A percentile compares a stretch with the other conserved stretches of the same genome.
These are phyloP conservation scores for Ethmia dodecea DNA, from an alignment of 2,888 invertebrate genomes.

Conservation along the genomic window DNA sequence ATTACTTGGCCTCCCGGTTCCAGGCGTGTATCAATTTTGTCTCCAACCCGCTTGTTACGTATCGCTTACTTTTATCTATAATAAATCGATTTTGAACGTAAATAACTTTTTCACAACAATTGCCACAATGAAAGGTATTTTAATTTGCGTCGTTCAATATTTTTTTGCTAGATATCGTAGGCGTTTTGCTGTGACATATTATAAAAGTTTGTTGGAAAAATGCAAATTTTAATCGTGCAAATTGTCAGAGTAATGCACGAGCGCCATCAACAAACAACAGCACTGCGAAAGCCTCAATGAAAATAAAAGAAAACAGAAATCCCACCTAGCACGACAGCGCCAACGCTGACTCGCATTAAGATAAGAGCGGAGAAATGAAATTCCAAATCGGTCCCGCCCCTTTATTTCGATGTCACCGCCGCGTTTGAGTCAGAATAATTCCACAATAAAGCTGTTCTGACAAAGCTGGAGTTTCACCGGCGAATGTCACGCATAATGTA, in stretches of 20 bases:
- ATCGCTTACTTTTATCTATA: too few species aligned
- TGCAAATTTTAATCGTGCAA: constrained; percentile 15
- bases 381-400: constrained; percentile 40
- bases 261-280: constrained; percentile 13
- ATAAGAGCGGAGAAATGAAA: constrained; percentile 47
- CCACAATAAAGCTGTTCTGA: constrained; percentile 43
- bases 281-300: constrained; percentile 7
- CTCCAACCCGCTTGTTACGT: too few species aligned
- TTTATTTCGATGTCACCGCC: constrained; percentile 42
- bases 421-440: constrained; percentile 36
- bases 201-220: constrained; percentile 11
- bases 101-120: too few species aligned
- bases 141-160: neutral
- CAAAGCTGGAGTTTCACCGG: constrained; percentile 35
- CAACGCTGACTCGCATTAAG: constrained; percentile 41
- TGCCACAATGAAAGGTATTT: too few species aligned
- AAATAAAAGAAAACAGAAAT: constrained; percentile 32
- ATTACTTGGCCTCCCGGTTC: constrained; percentile 46
- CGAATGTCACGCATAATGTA: constrained; percentile 51
- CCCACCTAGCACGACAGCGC: constrained; percentile 29
- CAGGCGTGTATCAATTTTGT: constrained; percentile 49
- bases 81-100: too few species aligned
- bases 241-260: constrained; percentile 13
- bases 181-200: constrained; percentile 11
- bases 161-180: constrained; percentile 12